phyloP scores from a whole-genome alignment of 2,797 vertebrate species.

The Bucorvus abyssinicus region DNA sequence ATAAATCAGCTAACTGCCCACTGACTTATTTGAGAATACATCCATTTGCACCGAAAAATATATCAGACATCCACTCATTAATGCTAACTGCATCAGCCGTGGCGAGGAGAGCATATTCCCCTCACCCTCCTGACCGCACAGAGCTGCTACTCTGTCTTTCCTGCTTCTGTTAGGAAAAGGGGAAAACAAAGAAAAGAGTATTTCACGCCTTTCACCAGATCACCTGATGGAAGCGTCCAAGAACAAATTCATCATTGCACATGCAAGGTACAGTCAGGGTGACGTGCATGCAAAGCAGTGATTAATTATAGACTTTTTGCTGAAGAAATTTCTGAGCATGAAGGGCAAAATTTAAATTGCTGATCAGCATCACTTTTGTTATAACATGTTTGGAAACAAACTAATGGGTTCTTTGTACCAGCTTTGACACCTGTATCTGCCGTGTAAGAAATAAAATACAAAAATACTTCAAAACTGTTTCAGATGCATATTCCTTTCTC shows the following conservation, averaged over 20 bases:
- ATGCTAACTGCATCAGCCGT: neutral
- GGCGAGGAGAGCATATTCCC: neutral
- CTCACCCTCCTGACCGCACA: neutral
- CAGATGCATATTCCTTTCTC: neutral
- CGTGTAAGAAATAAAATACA: neutral
- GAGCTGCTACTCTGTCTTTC: neutral
- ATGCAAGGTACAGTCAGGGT: neutral
- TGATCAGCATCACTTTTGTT: slow-evolving; percentile 54
- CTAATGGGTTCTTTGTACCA: neutral
- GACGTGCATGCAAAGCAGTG: neutral
- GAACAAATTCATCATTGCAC: neutral
- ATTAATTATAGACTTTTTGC: slow-evolving; percentile 63
- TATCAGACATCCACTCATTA: neutral
- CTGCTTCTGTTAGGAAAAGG: neutral
- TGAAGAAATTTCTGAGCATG: slow-evolving; percentile 29
- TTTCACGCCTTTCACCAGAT: neutral
- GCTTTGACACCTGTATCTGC: slow-evolving; percentile 18
- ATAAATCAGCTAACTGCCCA: neutral
- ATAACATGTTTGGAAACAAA: slow-evolving; percentile 70
- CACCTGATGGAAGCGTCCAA: slow-evolving; percentile 10
- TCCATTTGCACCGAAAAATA: neutral
- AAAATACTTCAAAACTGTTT: neutral
- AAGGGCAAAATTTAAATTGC: slow-evolving; percentile 48
- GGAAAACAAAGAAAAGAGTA: neutral
- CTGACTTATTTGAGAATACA: neutral